A percentile compares a stretch with the other conserved stretches of the same genome.
Evolutionary conservation across 2,888 invertebrate species (phyloP).

Genomic region (Chrysolina oricalcia): DNA sequence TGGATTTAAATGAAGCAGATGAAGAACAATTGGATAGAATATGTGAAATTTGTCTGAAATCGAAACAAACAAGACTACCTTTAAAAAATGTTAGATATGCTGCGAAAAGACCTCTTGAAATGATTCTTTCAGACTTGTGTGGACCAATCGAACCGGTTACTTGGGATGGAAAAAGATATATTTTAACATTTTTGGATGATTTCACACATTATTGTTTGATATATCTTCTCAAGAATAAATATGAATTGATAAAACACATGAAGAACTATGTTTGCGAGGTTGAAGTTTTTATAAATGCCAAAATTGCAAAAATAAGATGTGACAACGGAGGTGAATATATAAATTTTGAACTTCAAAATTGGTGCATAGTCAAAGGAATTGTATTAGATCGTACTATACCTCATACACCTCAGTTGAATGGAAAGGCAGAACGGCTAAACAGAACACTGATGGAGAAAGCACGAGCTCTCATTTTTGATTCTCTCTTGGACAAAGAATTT

Average conservation of each 20-base stretch:
- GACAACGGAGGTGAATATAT: slow-evolving; percentile 55
- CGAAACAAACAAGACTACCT: slow-evolving; percentile 65
- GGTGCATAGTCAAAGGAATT: slow-evolving; percentile 50
- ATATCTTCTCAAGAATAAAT: slow-evolving; percentile 51
- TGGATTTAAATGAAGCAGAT: slow-evolving; percentile 31
- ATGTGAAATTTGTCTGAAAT: slow-evolving; percentile 65
- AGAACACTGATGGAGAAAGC: too few relatives aligned
- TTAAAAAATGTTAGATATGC: slow-evolving; percentile 60
- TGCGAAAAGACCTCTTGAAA: slow-evolving; percentile 62
- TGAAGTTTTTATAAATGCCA: slow-evolving; percentile 44
- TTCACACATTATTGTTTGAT: too few relatives aligned
- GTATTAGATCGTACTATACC: slow-evolving; percentile 47
- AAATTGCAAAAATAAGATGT: slow-evolving; percentile 50
- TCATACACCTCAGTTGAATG: slow-evolving; percentile 55
- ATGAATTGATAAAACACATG: slow-evolving; percentile 39
- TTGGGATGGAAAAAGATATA: too few relatives aligned
- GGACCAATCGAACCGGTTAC: too few relatives aligned
- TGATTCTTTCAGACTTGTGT: too few relatives aligned
- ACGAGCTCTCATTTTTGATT: too few relatives aligned
- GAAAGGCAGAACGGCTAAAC: slow-evolving; percentile 47
- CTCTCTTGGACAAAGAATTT: slow-evolving; percentile 37
- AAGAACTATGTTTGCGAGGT: slow-evolving; percentile 39
- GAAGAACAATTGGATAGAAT: slow-evolving; percentile 17
- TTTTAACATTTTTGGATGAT: too few relatives aligned
- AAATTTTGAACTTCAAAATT: slow-evolving; percentile 42